phyloP scores from a whole-genome alignment of 2,888 invertebrate species.

The Lithophane socia region DNA sequence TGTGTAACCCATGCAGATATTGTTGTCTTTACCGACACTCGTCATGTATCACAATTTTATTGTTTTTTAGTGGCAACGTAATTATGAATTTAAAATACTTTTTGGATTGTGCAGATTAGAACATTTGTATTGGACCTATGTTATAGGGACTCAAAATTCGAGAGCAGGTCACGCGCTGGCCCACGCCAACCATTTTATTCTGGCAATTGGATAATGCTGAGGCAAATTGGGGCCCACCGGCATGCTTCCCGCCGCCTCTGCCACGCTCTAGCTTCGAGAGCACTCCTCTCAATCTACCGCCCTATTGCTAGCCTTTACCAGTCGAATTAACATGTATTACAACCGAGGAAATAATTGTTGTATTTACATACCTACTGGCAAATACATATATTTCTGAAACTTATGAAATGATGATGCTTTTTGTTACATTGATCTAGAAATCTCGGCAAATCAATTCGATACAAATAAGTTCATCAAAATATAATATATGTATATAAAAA shows the following conservation, averaged over 20 bases:
- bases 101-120: not conserved
- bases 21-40: not conserved
- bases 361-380: not conserved
- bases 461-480: not conserved
- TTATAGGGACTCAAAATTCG: slow-evolving; percentile 72
- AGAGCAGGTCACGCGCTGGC: slow-evolving; percentile 87
- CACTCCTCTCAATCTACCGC: slow-evolving; percentile 78
- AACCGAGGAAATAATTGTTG: not conserved
- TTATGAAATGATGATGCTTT: not conserved
- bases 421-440: not conserved
- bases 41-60: not conserved
- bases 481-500: not conserved
- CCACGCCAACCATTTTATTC: slow-evolving; percentile 89
- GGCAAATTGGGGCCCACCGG: slow-evolving; percentile 88
- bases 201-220: slow-evolving; percentile 87
- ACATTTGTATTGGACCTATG: slow-evolving; percentile 28
- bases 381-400: not conserved
- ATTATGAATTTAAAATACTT: not conserved
- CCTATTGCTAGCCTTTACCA: slow-evolving; percentile 82
- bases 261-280: slow-evolving; percentile 84
- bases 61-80: not conserved
- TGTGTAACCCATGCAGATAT: not conserved
- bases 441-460: not conserved
- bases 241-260: slow-evolving; percentile 81
- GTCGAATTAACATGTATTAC: slow-evolving; percentile 63